These are phyloP conservation scores for Ia io DNA, from an alignment of 2,113 vertebrate genomes.

Conservation along the genomic window DNA sequence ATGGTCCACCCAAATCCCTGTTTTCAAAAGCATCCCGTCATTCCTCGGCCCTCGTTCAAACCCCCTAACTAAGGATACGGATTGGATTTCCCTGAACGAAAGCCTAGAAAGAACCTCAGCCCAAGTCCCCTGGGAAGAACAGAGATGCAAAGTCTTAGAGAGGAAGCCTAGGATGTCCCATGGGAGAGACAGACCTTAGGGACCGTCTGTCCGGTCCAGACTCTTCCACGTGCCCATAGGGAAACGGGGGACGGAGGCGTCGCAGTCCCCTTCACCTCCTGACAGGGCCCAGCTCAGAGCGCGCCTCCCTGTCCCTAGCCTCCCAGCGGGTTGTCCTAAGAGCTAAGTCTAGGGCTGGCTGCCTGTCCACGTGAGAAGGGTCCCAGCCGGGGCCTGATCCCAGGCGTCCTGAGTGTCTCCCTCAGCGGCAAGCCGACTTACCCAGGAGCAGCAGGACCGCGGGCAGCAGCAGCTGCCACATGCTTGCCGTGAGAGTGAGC, in stretches of 20 bases:
- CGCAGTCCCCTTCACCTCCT: rapidly evolving
- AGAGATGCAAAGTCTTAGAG: neutral
- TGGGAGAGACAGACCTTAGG: neutral
- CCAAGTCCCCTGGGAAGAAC: neutral
- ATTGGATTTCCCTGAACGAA: neutral
- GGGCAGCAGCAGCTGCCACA: neutral
- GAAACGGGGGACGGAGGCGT: neutral
- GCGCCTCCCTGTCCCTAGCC: too few species aligned
- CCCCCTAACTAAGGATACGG: neutral
- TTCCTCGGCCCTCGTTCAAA: neutral
- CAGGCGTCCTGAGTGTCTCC: neutral
- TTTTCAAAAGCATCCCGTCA: neutral
- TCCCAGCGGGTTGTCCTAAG: neutral
- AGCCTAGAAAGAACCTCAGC: neutral
- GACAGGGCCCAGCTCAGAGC: too few species aligned
- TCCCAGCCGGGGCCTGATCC: neutral
- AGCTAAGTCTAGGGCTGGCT: neutral
- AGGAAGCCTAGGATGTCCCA: neutral
- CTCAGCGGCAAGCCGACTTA: conserved; percentile 28
- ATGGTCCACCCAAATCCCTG: neutral
- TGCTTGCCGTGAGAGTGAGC: neutral
- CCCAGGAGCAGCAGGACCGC: conserved; percentile 42
- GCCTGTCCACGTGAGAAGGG: neutral
- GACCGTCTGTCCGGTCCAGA: too few species aligned
- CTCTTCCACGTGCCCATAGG: neutral